Evolutionary conservation across 2,113 vertebrate species (phyloP).

Genomic region (Microtus oregoni): DNA sequence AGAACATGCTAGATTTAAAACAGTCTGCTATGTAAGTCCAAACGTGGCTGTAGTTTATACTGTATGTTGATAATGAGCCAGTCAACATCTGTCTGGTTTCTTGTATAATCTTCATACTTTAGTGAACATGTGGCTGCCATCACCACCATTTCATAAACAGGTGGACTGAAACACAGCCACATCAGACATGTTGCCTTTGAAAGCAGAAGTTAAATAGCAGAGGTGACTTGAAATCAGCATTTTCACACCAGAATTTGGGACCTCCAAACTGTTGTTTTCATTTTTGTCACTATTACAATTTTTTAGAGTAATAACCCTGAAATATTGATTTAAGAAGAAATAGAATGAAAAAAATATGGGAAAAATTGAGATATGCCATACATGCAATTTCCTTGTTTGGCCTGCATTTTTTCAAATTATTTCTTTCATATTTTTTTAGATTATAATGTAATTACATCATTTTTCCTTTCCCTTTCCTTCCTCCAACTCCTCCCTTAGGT

Average conservation of each 20-base stretch:
- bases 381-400: not conserved
- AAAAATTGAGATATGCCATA: not conserved
- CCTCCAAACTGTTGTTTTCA: not conserved
- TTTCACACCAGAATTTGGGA: not conserved
- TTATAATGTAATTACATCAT: not conserved
- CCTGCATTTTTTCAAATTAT: not conserved
- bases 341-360: not conserved
- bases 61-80: not conserved
- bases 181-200: not conserved
- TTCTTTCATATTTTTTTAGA: not conserved
- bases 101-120: not conserved
- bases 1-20: not conserved
- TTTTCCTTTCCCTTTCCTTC: not conserved
- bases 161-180: not conserved
- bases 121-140: not conserved
- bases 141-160: no score
- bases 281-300: not conserved
- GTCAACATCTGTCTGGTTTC: not conserved
- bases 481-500: not conserved
- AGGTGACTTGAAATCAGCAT: no score
- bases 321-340: not conserved
- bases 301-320: not conserved
- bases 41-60: not conserved
- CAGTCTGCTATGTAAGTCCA: not conserved
- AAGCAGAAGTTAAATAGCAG: not conserved